phyloP scores from a whole-genome alignment of 2,113 vertebrate genomes.

The Sinocyclocheilus maitianheensis region DNA sequence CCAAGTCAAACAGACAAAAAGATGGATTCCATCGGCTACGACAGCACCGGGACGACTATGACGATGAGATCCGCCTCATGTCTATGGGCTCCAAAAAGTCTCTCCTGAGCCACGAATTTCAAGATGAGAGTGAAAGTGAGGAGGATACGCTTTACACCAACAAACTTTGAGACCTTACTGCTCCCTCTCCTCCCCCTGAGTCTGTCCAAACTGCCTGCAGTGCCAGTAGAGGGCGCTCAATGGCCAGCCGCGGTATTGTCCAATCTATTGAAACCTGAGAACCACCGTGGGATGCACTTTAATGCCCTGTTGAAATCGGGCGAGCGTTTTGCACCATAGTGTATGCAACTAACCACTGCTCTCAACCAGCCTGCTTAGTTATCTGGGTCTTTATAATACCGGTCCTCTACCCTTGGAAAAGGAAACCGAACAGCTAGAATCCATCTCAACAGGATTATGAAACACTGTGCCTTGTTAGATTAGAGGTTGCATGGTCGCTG shows the following conservation, averaged over 20 bases:
- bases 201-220: background rate
- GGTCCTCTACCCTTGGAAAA: slow-evolving; percentile 20
- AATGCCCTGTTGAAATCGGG: slow-evolving; percentile 40
- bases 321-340: slow-evolving; percentile 23
- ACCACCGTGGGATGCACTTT: slow-evolving; percentile 47
- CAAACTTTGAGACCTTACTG: slow-evolving; percentile 82
- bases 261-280: slow-evolving; percentile 20
- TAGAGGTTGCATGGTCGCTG: slow-evolving; percentile 40
- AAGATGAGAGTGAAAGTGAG: slow-evolving; percentile 98
- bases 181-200: background rate
- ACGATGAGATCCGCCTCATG: slow-evolving; percentile 92
- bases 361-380: slow-evolving; percentile 37
- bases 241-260: slow-evolving; percentile 4
- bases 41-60: slow-evolving; percentile 92
- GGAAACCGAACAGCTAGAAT: slow-evolving; percentile 13
- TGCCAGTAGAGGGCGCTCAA: background rate
- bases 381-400: slow-evolving; percentile 31
- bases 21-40: slow-evolving; percentile 95
- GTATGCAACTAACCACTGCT: slow-evolving; percentile 52
- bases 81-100: slow-evolving; percentile 96
- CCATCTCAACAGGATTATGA: slow-evolving; percentile 49
- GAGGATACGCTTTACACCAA: slow-evolving; percentile 96
- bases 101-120: slow-evolving; percentile 92
- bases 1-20: slow-evolving; percentile 95
- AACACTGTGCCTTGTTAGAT: slow-evolving; percentile 77